phyloP scores from a whole-genome alignment of 2,113 vertebrate genomes.

The Bufo gargarizans region DNA sequence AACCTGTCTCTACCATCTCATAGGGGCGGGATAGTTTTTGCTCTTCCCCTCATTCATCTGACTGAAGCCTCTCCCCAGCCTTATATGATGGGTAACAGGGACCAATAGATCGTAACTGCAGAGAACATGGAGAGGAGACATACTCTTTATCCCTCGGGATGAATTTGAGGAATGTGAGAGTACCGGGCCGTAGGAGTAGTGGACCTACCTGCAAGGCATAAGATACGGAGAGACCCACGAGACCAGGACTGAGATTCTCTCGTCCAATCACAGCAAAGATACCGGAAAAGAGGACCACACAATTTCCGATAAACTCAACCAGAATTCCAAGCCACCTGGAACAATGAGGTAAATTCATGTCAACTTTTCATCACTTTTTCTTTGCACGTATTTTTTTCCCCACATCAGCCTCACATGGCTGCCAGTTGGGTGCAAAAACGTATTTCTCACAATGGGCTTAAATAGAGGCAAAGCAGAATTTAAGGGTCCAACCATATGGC shows the following conservation, averaged over 20 bases:
- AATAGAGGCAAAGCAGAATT: background rate
- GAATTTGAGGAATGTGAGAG: too few relatives aligned
- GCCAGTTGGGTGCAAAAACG: too few relatives aligned
- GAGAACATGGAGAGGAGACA: too few relatives aligned
- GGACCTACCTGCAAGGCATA: conserved; percentile 87
- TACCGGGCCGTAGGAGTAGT: too few relatives aligned
- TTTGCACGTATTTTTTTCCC: background rate
- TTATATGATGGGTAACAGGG: too few relatives aligned
- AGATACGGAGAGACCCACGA: conserved; percentile 93
- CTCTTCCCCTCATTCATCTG: too few relatives aligned
- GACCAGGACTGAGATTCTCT: conserved; percentile 79
- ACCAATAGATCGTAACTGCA: too few relatives aligned
- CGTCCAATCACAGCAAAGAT: conserved; percentile 88
- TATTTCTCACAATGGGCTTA: background rate
- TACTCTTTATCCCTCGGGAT: too few relatives aligned
- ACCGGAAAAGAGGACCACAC: conserved; percentile 90
- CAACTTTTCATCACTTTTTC: background rate
- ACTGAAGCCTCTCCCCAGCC: too few relatives aligned
- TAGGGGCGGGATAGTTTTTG: too few relatives aligned
- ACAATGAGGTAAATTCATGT: background rate
- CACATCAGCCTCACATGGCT: background rate
- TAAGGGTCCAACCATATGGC: background rate
- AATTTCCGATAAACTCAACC: conserved; percentile 93
- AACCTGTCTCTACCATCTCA: too few relatives aligned
- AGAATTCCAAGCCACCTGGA: conserved; percentile 90